phyloP scores from a whole-genome alignment of 2,888 invertebrate genomes.

The Polyommatus icarus region DNA sequence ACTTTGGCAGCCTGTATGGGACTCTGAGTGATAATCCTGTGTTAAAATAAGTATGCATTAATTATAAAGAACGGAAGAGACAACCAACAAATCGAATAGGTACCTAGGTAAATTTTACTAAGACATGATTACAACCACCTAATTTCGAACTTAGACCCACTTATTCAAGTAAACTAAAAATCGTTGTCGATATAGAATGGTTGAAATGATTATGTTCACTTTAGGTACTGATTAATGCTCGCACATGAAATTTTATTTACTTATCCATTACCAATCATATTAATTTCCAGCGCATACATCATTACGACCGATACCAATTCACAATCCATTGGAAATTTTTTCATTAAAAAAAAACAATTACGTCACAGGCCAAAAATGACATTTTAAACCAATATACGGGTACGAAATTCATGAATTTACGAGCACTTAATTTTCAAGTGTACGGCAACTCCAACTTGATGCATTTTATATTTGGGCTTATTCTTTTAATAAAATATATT shows the following conservation, averaged over 20 bases:
- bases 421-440: conserved; percentile 31
- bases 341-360: conserved; percentile 29
- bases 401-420: conserved; percentile 30
- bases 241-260: neutral
- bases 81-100: too few relatives aligned
- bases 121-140: too few relatives aligned
- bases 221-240: neutral
- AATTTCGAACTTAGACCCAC: neutral
- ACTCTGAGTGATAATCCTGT: too few relatives aligned
- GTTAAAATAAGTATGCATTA: too few relatives aligned
- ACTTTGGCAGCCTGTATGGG: too few relatives aligned
- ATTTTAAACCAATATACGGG: conserved; percentile 28
- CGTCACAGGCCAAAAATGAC: conserved; percentile 13
- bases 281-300: conserved; percentile 4
- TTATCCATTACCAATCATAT: conserved; percentile 11
- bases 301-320: conserved; percentile 18
- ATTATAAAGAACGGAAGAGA: too few relatives aligned
- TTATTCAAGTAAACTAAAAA: neutral
- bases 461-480: conserved; percentile 25
- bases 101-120: too few relatives aligned
- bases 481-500: neutral
- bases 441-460: conserved; percentile 26
- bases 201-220: neutral
- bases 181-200: neutral
- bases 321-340: conserved; percentile 12